Evolutionary conservation across 1,140 invertebrate species (phyloP).

Genomic region (Conus ventricosus): DNA sequence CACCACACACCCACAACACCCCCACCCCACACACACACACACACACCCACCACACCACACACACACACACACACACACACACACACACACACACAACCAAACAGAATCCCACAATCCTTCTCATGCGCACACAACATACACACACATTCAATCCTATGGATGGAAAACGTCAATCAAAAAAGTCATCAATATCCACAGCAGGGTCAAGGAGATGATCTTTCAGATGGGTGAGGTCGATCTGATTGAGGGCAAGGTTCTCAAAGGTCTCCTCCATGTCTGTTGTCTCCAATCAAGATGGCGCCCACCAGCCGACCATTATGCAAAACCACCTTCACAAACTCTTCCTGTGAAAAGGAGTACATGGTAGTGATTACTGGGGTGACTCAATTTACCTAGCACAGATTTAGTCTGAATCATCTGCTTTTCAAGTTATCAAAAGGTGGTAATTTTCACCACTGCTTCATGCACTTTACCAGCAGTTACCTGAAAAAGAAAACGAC

Average conservation of each 20-base stretch:
- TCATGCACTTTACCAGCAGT: no score
- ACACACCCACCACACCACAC: no score
- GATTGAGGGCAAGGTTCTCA: conserved; percentile 97
- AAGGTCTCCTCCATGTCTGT: conserved; percentile 98
- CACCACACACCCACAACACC: background rate
- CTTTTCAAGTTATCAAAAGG: no score
- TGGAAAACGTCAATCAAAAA: conserved; percentile 88
- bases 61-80: no score
- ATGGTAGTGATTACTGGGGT: no score
- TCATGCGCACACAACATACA: background rate
- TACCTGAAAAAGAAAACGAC: no score
- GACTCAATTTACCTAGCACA: no score
- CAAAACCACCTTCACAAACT: conserved; percentile 95
- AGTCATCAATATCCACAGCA: conserved; percentile 98
- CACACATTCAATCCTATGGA: background rate
- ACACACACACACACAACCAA: no score
- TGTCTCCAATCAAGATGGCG: conserved; percentile 96
- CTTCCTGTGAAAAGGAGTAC: conserved; percentile 75
- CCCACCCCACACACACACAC: conserved; percentile 1
- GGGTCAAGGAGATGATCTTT: conserved; percentile 96
- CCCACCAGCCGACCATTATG: conserved; percentile 91
- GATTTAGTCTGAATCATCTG: no score
- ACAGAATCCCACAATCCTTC: background rate
- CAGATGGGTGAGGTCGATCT: conserved; percentile 90
- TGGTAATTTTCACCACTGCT: no score